Evolutionary conservation across 2,888 invertebrate genomes (phyloP).

Genomic region (Agonopterix heracliana): DNA sequence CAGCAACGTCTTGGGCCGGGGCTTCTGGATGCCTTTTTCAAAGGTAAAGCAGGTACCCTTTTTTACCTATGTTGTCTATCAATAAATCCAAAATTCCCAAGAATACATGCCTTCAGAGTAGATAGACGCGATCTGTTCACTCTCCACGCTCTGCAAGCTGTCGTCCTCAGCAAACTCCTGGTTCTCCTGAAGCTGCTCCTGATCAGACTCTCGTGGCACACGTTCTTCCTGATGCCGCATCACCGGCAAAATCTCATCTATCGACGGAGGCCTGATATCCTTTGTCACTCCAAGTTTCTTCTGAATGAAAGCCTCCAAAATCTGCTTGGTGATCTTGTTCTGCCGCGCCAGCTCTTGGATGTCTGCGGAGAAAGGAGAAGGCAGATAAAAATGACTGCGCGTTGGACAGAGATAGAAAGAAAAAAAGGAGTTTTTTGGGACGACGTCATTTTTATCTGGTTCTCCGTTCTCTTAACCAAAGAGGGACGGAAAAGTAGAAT

Average conservation of each 20-base stretch:
- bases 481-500: slow-evolving; percentile 10
- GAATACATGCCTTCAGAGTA: slow-evolving; percentile 66
- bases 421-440: slow-evolving; percentile 17
- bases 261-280: slow-evolving; percentile 73
- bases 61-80: no score
- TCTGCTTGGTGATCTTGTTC: slow-evolving; percentile 86
- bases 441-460: slow-evolving; percentile 73
- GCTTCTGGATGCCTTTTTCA: no score
- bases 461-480: slow-evolving; percentile 41
- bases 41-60: no score
- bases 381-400: slow-evolving; percentile 73
- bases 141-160: slow-evolving; percentile 81
- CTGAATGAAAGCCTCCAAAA: slow-evolving; percentile 83
- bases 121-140: slow-evolving; percentile 81
- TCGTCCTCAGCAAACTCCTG: slow-evolving; percentile 57
- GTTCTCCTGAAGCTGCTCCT: slow-evolving; percentile 29
- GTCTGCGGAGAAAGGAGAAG: slow-evolving; percentile 68
- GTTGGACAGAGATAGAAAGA: slow-evolving; percentile 24
- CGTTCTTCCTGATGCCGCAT: slow-evolving; percentile 40
- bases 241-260: slow-evolving; percentile 79
- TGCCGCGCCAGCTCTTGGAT: slow-evolving; percentile 81
- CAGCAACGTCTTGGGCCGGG: no score
- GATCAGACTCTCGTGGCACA: slow-evolving; percentile 25
- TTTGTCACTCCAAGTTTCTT: slow-evolving; percentile 79
- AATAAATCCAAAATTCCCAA: no score